Evolutionary conservation across 2,797 vertebrate species (phyloP), one percentile per base, ranked within the genome.

Genomic region (Pempheris klunzingeri): DNA sequence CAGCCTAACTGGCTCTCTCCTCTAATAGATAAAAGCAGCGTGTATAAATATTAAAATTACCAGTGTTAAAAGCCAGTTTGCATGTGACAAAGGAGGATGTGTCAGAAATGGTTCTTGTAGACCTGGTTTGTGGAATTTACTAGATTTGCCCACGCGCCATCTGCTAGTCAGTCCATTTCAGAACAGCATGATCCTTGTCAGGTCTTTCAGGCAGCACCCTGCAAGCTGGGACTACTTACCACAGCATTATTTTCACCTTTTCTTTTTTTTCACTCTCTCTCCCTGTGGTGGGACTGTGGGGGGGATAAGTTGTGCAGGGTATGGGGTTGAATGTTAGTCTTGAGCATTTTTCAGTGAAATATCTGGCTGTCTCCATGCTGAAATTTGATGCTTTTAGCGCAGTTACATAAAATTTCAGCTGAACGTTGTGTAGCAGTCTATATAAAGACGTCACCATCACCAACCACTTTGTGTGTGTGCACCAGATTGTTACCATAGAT

Each of bases 151-250:
- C 81, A 84, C 76, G 57, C 87, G 84, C 85, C 86, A 81, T 89
- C 85, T 88, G 88, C 81, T 80, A 49, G 62, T 64, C 55, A 46
- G 68, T 92, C 88, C 84, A 46, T 58, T 86, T 80, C 80, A 53
- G 20, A 67, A 4, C 36, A 2, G 30, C 13, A 3, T 0, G 63
- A 74, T 93, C 92, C 88, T 13, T 77, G 80, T 80, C 93, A 15
- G 90, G 85, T 91, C 93, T 95, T 93, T 83, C 79, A 64, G 62
- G 67, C 79, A 69, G 83, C 85, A 28, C 49, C 41, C 38, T 59
- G 61, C 52, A 78, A 70, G 87, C 92, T 91, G 93, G 95, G 77
- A 93, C 95, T 95, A 94, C 94, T 95, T 96, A 87, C 91, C 89
- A 90, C 88, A 91, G 92, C 90, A 90, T 93, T 94, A 94, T 85